Percentiles rank a stretch among this genome's conserved stretches.
These are phyloP conservation scores for Callopanchax toddi DNA, from an alignment of 2,113 vertebrate genomes.

Conservation along the genomic window DNA sequence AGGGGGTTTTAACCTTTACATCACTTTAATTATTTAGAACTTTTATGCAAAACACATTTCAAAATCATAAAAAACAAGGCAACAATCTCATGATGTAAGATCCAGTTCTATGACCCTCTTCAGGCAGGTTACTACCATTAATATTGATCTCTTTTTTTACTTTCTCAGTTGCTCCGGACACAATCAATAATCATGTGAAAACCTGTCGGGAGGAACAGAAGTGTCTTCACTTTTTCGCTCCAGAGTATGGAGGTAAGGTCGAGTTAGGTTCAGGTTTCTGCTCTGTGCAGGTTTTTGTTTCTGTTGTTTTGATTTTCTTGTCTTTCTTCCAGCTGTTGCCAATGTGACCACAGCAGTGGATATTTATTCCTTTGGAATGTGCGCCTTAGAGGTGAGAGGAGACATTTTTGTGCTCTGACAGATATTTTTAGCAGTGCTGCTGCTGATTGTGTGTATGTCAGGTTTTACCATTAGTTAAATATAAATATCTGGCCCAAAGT, in stretches of 20 bases:
- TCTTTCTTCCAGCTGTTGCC: slow-evolving; percentile 82
- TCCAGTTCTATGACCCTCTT: neutral
- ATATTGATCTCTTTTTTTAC: neutral
- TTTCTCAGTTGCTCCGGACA: slow-evolving; percentile 92
- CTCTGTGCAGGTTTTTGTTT: neutral
- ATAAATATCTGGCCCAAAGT: too few species aligned
- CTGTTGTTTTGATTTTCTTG: slow-evolving; percentile 20
- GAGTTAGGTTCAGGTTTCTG: neutral
- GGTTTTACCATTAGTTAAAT: too few species aligned
- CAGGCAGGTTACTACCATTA: neutral
- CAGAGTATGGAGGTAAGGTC: slow-evolving; percentile 92
- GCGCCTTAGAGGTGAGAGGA: slow-evolving; percentile 93
- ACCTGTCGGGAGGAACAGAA: slow-evolving; percentile 99
- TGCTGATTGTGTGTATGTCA: too few species aligned
- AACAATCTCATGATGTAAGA: too few species aligned
- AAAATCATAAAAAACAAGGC: too few species aligned
- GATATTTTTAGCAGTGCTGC: too few species aligned
- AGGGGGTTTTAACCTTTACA: too few species aligned
- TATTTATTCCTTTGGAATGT: slow-evolving; percentile 99
- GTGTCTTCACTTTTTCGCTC: slow-evolving; percentile 98
- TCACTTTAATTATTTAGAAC: too few species aligned
- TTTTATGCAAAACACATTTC: too few species aligned
- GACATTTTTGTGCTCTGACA: too few species aligned
- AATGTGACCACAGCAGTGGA: slow-evolving; percentile 97
- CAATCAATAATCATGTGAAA: slow-evolving; percentile 99